Percentiles rank a stretch among this genome's conserved stretches.
phyloP scores from a whole-genome alignment of 2,113 vertebrate genomes.

The Guaruba guarouba region DNA sequence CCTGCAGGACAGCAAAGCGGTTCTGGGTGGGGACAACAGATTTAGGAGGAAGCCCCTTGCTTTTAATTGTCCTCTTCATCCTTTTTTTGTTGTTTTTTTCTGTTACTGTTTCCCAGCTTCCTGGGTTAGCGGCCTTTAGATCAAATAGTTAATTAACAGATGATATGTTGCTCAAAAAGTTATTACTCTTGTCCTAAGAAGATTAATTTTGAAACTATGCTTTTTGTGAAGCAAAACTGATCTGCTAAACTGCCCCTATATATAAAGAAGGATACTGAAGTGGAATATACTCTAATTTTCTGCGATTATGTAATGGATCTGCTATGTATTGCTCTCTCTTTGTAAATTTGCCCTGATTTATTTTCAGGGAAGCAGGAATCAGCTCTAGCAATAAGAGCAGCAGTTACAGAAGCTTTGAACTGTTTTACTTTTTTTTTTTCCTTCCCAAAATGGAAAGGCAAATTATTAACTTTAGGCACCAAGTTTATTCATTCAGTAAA shows the following conservation, averaged over 20 bases:
- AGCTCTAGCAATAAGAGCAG: neutral
- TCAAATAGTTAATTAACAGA: neutral
- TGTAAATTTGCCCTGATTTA: neutral
- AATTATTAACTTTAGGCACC: neutral
- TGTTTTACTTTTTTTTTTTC: fast-evolving
- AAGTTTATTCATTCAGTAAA: neutral
- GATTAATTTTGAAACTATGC: neutral
- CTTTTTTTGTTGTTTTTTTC: too few species aligned
- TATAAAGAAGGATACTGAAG: neutral
- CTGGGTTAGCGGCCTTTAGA: neutral
- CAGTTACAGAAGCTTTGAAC: neutral
- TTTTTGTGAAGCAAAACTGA: neutral
- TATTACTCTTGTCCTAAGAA: neutral
- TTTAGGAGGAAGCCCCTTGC: too few species aligned
- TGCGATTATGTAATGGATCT: neutral
- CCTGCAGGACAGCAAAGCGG: too few species aligned
- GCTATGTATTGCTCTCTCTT: neutral
- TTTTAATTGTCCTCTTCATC: too few species aligned
- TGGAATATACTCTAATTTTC: neutral
- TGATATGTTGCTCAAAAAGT: neutral
- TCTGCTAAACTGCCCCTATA: neutral
- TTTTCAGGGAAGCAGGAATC: neutral
- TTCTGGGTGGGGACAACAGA: too few species aligned
- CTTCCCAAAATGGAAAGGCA: neutral
- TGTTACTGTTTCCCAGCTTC: too few species aligned